Percentiles rank a stretch among this genome's conserved stretches.
Conservation (phyloP, 2,797 vertebrate genomes). For the Peromyscus attwateri region DNA sequence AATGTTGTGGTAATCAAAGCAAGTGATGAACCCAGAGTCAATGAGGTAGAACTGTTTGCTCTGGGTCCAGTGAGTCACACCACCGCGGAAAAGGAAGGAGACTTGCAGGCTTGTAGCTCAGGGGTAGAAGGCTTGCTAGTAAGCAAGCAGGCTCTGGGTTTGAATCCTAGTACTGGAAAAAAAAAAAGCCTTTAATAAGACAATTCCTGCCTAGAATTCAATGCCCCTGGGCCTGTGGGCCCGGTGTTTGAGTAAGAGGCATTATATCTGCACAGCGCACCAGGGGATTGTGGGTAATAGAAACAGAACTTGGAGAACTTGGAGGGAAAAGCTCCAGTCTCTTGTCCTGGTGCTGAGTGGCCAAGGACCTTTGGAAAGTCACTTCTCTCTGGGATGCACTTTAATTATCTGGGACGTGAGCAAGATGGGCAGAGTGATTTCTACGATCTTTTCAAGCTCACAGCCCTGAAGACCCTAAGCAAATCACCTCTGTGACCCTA, state of each 20-base stretch:
- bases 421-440: not conserved
- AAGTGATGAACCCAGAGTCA: not conserved
- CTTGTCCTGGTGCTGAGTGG: not conserved
- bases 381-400: slow-evolving; percentile 19
- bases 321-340: not conserved
- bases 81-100: not conserved
- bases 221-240: no score
- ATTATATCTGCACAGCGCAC: not conserved
- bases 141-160: not conserved
- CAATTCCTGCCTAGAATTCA: not conserved
- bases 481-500: not conserved
- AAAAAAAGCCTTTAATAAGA: not conserved
- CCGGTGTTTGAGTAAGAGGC: not conserved
- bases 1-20: not conserved
- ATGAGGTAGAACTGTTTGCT: not conserved
- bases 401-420: slow-evolving; percentile 29
- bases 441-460: not conserved
- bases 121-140: not conserved
- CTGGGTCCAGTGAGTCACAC: not conserved
- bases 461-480: not conserved
- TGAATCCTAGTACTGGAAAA: not conserved
- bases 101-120: not conserved
- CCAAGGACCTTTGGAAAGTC: not conserved
- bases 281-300: not conserved
- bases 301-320: not conserved